phyloP scores from a whole-genome alignment of 1,140 invertebrate genomes.

The Neomicropteryx cornuta region DNA sequence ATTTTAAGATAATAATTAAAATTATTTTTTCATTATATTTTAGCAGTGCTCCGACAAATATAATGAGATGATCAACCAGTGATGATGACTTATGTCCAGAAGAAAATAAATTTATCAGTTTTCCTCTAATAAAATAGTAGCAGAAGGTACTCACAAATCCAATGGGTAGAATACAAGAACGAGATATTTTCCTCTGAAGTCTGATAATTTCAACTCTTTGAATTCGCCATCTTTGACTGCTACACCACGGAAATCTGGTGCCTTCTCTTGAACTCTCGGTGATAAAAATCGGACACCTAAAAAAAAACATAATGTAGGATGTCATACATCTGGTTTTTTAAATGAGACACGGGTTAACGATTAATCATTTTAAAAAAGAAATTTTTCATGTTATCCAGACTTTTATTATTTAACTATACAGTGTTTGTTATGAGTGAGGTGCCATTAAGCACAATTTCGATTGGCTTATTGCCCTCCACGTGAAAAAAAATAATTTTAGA shows the following conservation, averaged over 20 bases:
- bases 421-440: too few relatives aligned
- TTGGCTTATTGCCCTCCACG: too few relatives aligned
- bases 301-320: too few relatives aligned
- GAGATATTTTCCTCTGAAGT: conserved; percentile 91
- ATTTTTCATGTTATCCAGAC: too few relatives aligned
- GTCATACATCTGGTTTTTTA: too few relatives aligned
- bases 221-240: conserved; percentile 87
- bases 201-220: conserved; percentile 72
- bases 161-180: conserved; percentile 86
- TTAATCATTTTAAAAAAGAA: too few relatives aligned
- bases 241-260: conserved; percentile 77
- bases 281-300: conserved; percentile 24
- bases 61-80: background rate
- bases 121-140: conserved; percentile 1
- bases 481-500: too few relatives aligned
- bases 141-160: conserved; percentile 50
- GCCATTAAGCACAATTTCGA: too few relatives aligned
- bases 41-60: background rate
- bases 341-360: too few relatives aligned
- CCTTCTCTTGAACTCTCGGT: conserved; percentile 62
- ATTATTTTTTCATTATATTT: background rate
- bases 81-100: conserved; percentile 1
- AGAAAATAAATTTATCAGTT: conserved; percentile 5
- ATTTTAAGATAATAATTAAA: background rate
- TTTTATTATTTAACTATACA: too few relatives aligned